Conservation (phyloP, 1,140 invertebrate species). For the Brachystomella parvula region DNA sequence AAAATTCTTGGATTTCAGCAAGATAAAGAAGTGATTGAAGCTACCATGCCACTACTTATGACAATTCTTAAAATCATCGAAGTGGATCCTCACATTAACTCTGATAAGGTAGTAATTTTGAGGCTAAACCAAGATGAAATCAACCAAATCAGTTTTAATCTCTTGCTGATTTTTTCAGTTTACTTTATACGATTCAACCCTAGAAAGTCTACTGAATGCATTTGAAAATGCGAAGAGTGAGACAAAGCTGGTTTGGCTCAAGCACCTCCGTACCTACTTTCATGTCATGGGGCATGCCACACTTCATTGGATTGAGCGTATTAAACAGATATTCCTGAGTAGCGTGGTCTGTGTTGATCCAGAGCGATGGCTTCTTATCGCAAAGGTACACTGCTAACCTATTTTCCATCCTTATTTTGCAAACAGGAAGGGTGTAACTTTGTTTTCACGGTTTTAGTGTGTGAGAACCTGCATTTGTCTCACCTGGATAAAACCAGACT, state of each 20-base stretch:
- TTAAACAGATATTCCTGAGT: constrained; percentile 14
- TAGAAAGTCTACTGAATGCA: constrained; percentile 26
- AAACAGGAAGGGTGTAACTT: neutral
- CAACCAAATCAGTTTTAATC: neutral
- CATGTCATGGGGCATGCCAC: constrained; percentile 23
- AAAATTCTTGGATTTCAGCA: constrained; percentile 44
- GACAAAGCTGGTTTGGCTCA: constrained; percentile 19
- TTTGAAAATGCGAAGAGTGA: constrained; percentile 1
- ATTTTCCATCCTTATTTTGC: neutral
- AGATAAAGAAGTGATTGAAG: constrained; percentile 43
- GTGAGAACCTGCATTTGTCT: constrained; percentile 10
- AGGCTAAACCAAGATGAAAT: neutral
- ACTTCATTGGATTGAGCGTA: constrained; percentile 26
- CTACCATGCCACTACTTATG: constrained; percentile 39
- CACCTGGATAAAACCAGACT: constrained; percentile 31
- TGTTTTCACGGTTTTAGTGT: constrained; percentile 14
- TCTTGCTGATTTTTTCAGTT: constrained; percentile 17
- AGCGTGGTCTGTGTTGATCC: constrained; percentile 16
- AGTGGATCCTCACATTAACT: constrained; percentile 30
- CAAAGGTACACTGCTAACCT: constrained; percentile 19
- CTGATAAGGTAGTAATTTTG: constrained; percentile 2
- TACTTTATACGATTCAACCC: constrained; percentile 24
- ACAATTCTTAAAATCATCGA: constrained; percentile 41
- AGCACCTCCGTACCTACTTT: constrained; percentile 10
- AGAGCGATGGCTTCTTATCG: constrained; percentile 17